Evolutionary conservation across 1,140 invertebrate genomes (phyloP).

Genomic region (Micrasema minimum): DNA sequence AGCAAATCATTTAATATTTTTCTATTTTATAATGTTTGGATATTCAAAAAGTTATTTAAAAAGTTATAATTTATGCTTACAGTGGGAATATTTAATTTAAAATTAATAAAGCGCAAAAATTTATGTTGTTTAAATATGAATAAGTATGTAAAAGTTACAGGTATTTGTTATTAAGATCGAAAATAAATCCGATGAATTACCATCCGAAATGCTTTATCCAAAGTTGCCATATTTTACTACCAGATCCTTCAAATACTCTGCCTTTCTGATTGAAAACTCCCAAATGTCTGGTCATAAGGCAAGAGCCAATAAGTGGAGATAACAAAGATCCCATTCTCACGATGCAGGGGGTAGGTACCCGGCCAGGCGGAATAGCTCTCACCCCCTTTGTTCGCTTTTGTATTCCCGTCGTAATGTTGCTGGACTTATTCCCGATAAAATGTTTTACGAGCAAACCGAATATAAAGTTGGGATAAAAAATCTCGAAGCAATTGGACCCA

Average conservation of each 20-base stretch:
- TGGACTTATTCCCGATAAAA: constrained; percentile 15
- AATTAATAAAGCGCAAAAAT: no score
- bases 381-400: constrained; percentile 38
- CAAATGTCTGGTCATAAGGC: constrained; percentile 11
- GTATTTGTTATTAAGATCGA: no score
- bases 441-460: background rate
- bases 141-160: no score
- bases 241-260: background rate
- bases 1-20: no score
- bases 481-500: no score
- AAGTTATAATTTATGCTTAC: no score
- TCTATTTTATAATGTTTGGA: no score
- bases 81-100: no score
- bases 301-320: constrained; percentile 19
- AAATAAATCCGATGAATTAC: no score
- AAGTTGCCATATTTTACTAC: no score
- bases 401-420: constrained; percentile 15
- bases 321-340: constrained; percentile 45
- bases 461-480: constrained; percentile 9
- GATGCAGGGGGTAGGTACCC: constrained; percentile 37
- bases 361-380: constrained; percentile 39
- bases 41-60: no score
- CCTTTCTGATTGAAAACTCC: background rate
- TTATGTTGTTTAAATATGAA: no score
- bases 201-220: background rate